phyloP scores from a whole-genome alignment of 2,113 vertebrate genomes.

The Prolemur simus region DNA sequence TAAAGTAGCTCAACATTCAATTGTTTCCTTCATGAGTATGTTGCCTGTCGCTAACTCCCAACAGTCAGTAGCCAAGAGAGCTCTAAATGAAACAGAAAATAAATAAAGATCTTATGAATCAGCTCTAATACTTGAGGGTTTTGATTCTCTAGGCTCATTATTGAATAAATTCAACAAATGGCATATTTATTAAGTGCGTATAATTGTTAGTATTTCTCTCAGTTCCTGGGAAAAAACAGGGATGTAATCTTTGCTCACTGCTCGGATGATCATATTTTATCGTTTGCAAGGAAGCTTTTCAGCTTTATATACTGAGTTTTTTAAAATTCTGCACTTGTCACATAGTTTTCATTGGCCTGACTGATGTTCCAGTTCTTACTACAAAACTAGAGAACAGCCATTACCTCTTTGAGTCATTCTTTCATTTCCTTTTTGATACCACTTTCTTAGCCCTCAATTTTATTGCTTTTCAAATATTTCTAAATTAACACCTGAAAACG shows the following conservation, averaged over 20 bases:
- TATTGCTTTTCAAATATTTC: not conserved
- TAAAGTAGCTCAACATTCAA: constrained; percentile 5
- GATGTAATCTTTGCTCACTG: not conserved
- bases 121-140: not conserved
- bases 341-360: not conserved
- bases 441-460: not conserved
- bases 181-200: not conserved
- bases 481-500: constrained; percentile 19
- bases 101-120: not conserved
- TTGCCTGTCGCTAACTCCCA: not conserved
- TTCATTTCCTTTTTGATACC: not conserved
- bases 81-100: constrained; percentile 12
- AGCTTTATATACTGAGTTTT: not conserved
- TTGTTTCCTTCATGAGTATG: not conserved
- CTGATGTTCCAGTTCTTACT: not conserved
- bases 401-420: not conserved
- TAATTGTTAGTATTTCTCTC: not conserved
- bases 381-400: not conserved
- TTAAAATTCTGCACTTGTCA: not conserved
- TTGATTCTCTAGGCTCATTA: not conserved
- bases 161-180: constrained; percentile 27
- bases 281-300: not conserved
- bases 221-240: not conserved
- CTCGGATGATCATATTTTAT: not conserved
- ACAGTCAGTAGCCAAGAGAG: not conserved